phyloP scores from a whole-genome alignment of 2,797 vertebrate species.

The Urosaurus nigricauda region DNA sequence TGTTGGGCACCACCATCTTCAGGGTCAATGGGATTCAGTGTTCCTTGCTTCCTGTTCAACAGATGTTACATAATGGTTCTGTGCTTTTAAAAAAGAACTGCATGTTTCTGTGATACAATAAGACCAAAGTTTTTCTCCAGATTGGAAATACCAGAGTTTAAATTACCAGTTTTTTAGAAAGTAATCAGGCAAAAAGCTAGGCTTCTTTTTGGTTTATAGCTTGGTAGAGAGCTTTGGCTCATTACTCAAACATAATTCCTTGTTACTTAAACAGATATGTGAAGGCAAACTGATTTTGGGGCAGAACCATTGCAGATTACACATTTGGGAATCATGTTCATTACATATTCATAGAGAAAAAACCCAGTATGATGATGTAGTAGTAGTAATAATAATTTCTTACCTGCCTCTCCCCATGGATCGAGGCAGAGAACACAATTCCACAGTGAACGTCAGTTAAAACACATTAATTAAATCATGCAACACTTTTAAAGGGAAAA shows the following conservation, averaged over 20 bases:
- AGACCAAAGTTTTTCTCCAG: conserved; percentile 16
- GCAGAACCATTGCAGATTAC: not conserved
- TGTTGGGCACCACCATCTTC: not conserved
- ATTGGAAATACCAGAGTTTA: not conserved
- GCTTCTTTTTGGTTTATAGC: conserved; percentile 3
- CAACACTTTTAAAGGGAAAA: no score
- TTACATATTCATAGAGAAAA: not conserved
- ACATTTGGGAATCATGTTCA: not conserved
- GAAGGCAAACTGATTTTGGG: not conserved
- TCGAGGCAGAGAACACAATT: no score
- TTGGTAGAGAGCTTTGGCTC: not conserved
- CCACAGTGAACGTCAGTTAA: no score
- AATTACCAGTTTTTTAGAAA: not conserved
- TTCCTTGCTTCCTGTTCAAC: not conserved
- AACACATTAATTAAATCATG: no score
- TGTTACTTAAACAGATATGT: not conserved
- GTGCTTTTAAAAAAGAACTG: not conserved
- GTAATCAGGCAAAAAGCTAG: not conserved
- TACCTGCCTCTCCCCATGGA: no score
- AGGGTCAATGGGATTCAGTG: not conserved
- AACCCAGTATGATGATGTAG: not conserved
- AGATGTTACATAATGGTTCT: conserved; percentile 10
- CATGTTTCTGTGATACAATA: not conserved
- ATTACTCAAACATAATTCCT: not conserved
- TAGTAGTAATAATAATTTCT: no score